Conservation (phyloP, 2,113 vertebrate genomes). For the Brachypteracias leptosomus region DNA sequence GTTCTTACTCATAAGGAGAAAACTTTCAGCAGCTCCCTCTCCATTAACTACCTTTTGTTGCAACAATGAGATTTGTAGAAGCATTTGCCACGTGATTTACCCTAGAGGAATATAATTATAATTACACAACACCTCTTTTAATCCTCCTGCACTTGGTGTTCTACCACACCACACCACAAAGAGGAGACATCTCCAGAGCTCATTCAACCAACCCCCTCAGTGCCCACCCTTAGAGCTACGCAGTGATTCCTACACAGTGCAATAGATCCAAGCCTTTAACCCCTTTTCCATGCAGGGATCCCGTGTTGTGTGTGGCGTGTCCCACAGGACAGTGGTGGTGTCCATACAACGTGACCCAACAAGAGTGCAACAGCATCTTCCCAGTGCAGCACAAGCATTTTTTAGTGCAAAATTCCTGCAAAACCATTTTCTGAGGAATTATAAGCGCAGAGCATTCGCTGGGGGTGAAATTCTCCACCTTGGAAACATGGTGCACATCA, state of each 20-base stretch:
- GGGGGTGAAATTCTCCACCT: not conserved
- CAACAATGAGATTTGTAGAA: not conserved
- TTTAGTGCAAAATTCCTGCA: not conserved
- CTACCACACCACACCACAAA: not conserved
- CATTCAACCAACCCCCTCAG: fast-evolving
- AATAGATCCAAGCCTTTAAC: not conserved
- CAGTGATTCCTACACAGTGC: fast-evolving
- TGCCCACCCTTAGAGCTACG: fast-evolving
- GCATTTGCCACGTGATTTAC: not conserved
- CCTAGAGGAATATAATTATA: not conserved
- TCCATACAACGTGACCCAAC: not conserved
- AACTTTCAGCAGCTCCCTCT: not conserved
- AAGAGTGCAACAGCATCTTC: not conserved
- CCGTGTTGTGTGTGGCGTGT: not conserved
- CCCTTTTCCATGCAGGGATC: not conserved
- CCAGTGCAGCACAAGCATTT: not conserved
- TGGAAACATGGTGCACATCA: not conserved
- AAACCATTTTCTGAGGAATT: not conserved
- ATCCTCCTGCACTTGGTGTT: not conserved
- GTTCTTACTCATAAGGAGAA: not conserved
- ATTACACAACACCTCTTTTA: not conserved
- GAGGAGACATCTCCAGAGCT: not conserved
- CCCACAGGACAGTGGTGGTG: not conserved
- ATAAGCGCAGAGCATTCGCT: not conserved
- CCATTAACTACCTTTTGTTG: not conserved